Evolutionary conservation across 2,113 vertebrate genomes (phyloP), one percentile per base, ranked within the genome.

Genomic region (Hippocampus mohnikei): DNA sequence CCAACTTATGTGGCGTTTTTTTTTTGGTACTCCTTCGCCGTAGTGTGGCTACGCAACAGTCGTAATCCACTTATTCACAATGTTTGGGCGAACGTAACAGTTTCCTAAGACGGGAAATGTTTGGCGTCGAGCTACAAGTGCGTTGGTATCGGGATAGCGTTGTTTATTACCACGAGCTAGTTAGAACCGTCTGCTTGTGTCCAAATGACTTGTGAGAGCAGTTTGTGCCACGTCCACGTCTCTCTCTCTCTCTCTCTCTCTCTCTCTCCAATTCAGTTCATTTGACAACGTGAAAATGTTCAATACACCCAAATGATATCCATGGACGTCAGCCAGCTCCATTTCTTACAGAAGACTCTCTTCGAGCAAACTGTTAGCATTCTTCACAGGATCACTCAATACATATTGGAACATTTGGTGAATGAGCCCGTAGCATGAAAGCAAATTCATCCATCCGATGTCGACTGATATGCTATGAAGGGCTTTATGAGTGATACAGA

Each of bases 191-290:
- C 53, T 53, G 79, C 67, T 53, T 40, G 75, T 76, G 74, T 46
- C 10, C 48, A 75, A 63, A 81, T 87, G 87, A 90, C 89, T 85
- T 89, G 89, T 84, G 66, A 75, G 67, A 75, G 69, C 76, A 66
- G 76, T 81, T 80, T 82, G 84, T 90, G 89, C 89, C 89, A 90
- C 89, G 89, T 90, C 88, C 88, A 84, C 63, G 41, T 37, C 46
- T 33, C 41, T 12, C 11, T 61, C 16, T 20, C 29, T 41, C 29
- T 42, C 8, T 55, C 15, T 16, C 44, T 46, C 21, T n/a, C 52
- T n/a, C 52, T n/a, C 52, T 53, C 52, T 53, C 15, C 12, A 15
- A 27, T 27, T 25, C 23, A 58, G 7, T 27, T 33, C 29, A 27
- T 7, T 1, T 27, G 10, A 5, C 4, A 18, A 50, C 15, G 16